Percentiles rank a stretch among this genome's conserved stretches.
Evolutionary conservation across 2,797 vertebrate genomes (phyloP).

Genomic region (Hapalemur alaotrensis): DNA sequence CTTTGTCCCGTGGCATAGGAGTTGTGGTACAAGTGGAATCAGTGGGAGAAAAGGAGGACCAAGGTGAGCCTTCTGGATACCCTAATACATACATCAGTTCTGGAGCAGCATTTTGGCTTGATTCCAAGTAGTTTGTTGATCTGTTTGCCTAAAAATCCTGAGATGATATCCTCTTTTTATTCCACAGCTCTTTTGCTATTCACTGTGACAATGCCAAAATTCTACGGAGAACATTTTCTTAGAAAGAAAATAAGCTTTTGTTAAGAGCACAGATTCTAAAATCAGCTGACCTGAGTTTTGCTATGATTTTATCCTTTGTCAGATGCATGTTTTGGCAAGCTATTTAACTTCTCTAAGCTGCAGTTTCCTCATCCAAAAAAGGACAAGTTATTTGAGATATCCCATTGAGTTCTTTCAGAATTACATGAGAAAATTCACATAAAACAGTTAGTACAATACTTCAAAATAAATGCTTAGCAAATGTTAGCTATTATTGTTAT

Average conservation of each 20-base stretch:
- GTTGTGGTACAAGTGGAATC: background rate
- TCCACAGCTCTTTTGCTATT: background rate
- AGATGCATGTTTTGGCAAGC: background rate
- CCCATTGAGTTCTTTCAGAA: background rate
- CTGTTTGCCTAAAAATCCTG: background rate
- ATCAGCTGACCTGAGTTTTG: background rate
- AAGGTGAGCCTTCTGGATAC: background rate
- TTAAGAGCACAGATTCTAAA: background rate
- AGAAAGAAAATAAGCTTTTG: background rate
- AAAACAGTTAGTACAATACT: background rate
- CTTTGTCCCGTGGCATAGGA: background rate
- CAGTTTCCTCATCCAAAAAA: background rate
- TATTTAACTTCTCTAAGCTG: background rate
- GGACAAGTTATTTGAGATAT: background rate
- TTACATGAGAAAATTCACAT: background rate
- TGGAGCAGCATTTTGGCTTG: background rate
- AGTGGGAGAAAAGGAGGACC: background rate
- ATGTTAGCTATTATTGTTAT: background rate
- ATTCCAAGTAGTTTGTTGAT: background rate
- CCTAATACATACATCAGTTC: background rate
- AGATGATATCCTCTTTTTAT: background rate
- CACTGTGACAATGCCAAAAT: background rate
- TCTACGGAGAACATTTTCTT: background rate
- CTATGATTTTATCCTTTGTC: background rate
- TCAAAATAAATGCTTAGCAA: background rate